A percentile compares a stretch with the other conserved stretches of the same genome.
phyloP scores from a whole-genome alignment of 2,113 vertebrate species.

The Pholis gunnellus region DNA sequence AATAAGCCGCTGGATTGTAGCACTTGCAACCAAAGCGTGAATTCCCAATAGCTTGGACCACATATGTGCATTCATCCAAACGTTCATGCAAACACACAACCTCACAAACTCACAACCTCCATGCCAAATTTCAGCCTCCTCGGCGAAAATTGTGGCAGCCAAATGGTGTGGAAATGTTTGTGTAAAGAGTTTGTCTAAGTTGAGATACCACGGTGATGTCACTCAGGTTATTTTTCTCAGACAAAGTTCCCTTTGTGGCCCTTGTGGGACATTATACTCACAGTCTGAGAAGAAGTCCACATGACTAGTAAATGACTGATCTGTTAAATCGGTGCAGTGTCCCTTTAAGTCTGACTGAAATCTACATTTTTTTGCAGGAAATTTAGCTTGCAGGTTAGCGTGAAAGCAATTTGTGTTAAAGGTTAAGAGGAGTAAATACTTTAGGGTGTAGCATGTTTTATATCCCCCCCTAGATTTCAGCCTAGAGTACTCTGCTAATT shows the following conservation, averaged over 20 bases:
- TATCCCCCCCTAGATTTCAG: slow-evolving; percentile 54
- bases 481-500: slow-evolving; percentile 66
- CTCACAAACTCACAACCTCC: background rate
- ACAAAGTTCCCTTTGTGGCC: background rate
- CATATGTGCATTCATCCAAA: background rate
- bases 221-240: background rate
- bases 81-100: background rate
- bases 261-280: background rate
- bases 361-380: background rate
- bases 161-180: background rate
- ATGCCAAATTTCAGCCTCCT: background rate
- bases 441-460: slow-evolving; percentile 64
- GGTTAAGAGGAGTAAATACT: slow-evolving; percentile 40
- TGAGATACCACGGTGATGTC: background rate
- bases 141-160: background rate
- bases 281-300: background rate
- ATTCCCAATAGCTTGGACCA: background rate
- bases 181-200: background rate
- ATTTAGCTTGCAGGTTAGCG: background rate
- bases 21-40: background rate
- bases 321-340: background rate
- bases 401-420: slow-evolving; percentile 30
- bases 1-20: background rate
- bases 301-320: background rate
- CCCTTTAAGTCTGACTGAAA: background rate